A percentile compares a stretch with the other conserved stretches of the same genome.
Conservation (phyloP, 2,888 invertebrate genomes). For the Pterobdella sp. region DNA sequence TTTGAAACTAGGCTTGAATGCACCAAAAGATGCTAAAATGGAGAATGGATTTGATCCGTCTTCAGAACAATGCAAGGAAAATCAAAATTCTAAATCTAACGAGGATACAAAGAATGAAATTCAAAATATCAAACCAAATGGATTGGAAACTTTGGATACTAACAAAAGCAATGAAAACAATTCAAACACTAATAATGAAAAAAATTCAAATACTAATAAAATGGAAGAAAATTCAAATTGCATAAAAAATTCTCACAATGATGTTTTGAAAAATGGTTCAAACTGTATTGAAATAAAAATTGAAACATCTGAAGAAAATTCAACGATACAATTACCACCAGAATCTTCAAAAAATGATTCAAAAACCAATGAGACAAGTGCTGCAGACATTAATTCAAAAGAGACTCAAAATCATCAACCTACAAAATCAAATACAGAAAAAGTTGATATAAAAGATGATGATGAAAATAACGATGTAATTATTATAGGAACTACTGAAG, state of each 20-base stretch:
- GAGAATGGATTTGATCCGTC: not conserved
- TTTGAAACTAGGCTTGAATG: not conserved
- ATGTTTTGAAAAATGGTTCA: not conserved
- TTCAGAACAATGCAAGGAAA: not conserved
- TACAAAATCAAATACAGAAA: not conserved
- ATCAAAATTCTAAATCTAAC: not conserved
- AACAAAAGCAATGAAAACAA: too few relatives aligned
- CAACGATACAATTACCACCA: not conserved
- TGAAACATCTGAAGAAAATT: not conserved
- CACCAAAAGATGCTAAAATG: not conserved
- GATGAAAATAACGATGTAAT: slow-evolving; percentile 20
- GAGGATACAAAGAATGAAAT: not conserved
- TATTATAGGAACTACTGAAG: slow-evolving; percentile 14
- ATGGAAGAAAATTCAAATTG: not conserved
- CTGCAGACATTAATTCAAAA: not conserved
- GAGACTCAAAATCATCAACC: not conserved
- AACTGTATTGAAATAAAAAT: not conserved
- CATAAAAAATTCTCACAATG: not conserved
- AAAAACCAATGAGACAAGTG: slow-evolving; percentile 1
- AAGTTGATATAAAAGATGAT: slow-evolving; percentile 18
- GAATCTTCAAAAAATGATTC: not conserved
- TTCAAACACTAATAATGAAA: not conserved
- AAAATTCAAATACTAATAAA: not conserved
- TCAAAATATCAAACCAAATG: not conserved
- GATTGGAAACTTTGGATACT: too few relatives aligned